A percentile compares a stretch with the other conserved stretches of the same genome.
Evolutionary conservation across 2,797 vertebrate species (phyloP).

Genomic region (Ciconia nigra): DNA sequence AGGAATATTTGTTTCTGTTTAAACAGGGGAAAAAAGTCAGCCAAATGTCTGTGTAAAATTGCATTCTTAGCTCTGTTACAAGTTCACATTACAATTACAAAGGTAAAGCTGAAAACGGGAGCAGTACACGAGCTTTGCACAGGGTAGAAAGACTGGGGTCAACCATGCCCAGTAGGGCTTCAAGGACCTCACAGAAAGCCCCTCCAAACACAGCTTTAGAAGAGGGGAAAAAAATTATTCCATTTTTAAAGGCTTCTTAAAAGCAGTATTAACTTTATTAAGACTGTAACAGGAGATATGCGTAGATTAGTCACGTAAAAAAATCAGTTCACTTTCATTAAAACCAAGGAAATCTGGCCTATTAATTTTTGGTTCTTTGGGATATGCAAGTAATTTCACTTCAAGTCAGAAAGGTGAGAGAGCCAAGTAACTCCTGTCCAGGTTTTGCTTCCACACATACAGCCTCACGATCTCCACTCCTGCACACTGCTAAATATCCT

Average conservation of each 20-base stretch:
- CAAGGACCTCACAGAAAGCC: background rate
- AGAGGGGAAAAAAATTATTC: background rate
- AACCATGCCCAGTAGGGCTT: background rate
- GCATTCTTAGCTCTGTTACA: background rate
- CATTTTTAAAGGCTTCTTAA: background rate
- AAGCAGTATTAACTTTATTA: background rate
- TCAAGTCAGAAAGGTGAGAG: background rate
- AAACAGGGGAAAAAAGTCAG: background rate
- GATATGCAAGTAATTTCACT: background rate
- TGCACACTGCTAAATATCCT: background rate
- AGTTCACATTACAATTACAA: background rate
- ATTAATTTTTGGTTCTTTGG: background rate
- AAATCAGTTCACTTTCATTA: background rate
- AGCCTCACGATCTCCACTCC: background rate
- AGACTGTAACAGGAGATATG: background rate
- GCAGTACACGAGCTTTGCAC: background rate
- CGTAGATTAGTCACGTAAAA: background rate
- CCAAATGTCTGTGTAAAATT: background rate
- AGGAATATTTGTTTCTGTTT: background rate
- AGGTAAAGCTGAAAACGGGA: background rate
- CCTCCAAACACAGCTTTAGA: background rate
- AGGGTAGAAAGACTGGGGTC: background rate
- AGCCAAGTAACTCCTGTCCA: background rate
- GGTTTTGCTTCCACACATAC: background rate
- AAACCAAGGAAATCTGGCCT: background rate